Evolutionary conservation across 2,797 vertebrate species (phyloP).

Genomic region (Ibycter americanus): DNA sequence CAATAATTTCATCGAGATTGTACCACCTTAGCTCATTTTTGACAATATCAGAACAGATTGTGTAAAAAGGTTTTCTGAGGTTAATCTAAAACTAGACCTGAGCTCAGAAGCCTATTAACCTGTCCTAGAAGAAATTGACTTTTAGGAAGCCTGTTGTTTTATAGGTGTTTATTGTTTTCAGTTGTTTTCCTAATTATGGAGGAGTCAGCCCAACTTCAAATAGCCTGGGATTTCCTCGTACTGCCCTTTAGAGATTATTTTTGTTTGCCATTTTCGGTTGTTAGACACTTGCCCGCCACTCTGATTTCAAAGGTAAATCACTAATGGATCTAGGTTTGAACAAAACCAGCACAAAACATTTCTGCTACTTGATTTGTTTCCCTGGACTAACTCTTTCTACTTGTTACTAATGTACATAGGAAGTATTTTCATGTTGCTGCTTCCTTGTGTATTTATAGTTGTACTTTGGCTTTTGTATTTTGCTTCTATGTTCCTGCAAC

Average conservation of each 20-base stretch:
- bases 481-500: not conserved
- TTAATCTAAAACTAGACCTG: conserved; percentile 25
- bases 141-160: not conserved
- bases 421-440: not conserved
- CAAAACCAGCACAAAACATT: not conserved
- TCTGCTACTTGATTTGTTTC: not conserved
- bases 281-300: not conserved
- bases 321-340: not conserved
- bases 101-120: conserved; percentile 33
- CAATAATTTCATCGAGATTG: not conserved
- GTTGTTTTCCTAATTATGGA: not conserved
- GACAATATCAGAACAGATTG: not conserved
- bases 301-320: not conserved
- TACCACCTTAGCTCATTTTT: conserved; percentile 23
- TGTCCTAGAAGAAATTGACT: conserved; percentile 22
- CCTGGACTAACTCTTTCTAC: not conserved
- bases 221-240: not conserved
- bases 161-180: not conserved
- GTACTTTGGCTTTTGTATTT: not conserved
- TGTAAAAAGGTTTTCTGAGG: conserved; percentile 35
- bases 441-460: not conserved
- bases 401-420: not conserved
- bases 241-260: not conserved
- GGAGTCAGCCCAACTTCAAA: not conserved
- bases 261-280: not conserved